These are phyloP conservation scores for Ibycter americanus DNA, from an alignment of 2,797 vertebrate species.

Conservation along the genomic window DNA sequence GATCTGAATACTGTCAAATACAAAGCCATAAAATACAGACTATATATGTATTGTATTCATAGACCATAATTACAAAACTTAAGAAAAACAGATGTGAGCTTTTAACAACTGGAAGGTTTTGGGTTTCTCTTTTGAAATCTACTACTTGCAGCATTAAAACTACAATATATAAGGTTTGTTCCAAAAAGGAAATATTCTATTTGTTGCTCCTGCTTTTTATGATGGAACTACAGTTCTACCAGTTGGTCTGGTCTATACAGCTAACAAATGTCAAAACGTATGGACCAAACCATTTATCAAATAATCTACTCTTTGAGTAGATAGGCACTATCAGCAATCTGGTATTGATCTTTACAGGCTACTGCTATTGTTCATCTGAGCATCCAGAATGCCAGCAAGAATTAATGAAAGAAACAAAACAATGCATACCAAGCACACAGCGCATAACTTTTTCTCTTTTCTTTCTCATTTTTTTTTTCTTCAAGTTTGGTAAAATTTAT, in stretches of 20 bases:
- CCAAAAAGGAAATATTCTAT: conserved; percentile 63
- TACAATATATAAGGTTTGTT: neutral
- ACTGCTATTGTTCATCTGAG: conserved; percentile 94
- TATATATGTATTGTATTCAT: neutral
- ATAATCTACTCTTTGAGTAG: conserved; percentile 95
- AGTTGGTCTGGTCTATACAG: conserved; percentile 79
- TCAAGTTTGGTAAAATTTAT: conserved; percentile 50
- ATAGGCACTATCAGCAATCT: conserved; percentile 98
- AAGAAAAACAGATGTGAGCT: neutral
- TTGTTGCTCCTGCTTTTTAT: conserved; percentile 46
- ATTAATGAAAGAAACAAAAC: conserved; percentile 97
- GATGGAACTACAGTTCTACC: conserved; percentile 59
- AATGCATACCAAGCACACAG: conserved; percentile 91
- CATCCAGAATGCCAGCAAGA: conserved; percentile 89
- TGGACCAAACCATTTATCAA: conserved; percentile 96
- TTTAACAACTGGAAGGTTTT: neutral
- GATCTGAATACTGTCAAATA: neutral
- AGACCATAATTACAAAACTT: neutral
- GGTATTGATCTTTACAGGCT: conserved; percentile 92
- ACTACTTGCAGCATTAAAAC: conserved; percentile 24
- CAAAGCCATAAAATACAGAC: neutral
- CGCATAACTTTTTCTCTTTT: conserved; percentile 48
- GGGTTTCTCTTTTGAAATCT: neutral
- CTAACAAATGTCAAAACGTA: conserved; percentile 87
- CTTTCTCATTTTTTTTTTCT: neutral